phyloP scores from a whole-genome alignment of 2,113 vertebrate species.

The Melanerpes aurifrons region DNA sequence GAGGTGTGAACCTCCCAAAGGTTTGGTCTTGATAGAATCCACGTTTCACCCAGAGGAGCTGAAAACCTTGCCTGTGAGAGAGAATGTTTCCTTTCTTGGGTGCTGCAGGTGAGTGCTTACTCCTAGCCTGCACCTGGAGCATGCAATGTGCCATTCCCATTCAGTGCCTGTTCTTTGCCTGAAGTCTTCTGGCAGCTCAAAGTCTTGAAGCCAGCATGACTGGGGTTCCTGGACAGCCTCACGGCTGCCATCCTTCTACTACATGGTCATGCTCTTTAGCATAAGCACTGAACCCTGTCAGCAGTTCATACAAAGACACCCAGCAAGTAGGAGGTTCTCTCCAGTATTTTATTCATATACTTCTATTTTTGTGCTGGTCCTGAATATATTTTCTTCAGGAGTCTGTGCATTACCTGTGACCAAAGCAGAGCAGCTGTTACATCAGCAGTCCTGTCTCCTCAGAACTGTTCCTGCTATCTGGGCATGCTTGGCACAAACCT shows the following conservation, averaged over 20 bases:
- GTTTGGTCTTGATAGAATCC: not conserved
- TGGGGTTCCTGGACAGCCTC: not conserved
- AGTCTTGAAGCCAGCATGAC: not conserved
- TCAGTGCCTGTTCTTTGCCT: not conserved
- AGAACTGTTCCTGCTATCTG: not conserved
- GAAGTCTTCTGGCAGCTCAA: not conserved
- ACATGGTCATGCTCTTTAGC: not conserved
- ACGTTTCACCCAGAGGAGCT: not conserved
- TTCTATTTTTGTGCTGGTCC: not conserved
- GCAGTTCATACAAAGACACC: not conserved
- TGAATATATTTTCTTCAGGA: not conserved
- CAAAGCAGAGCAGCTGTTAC: not conserved
- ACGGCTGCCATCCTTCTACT: not conserved
- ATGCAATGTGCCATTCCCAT: rapidly evolving
- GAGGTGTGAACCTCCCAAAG: conserved; percentile 15
- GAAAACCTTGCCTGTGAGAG: not conserved
- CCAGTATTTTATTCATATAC: not conserved
- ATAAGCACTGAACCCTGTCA: not conserved
- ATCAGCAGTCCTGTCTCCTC: not conserved
- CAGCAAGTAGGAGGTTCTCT: not conserved
- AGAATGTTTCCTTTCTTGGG: not conserved
- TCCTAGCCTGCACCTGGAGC: not conserved
- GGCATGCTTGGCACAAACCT: not conserved
- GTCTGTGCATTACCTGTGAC: not conserved
- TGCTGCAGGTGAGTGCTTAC: not conserved